Percentiles rank a stretch among this genome's conserved stretches.
These are phyloP conservation scores for Tiliacea citrago DNA, from an alignment of 2,888 invertebrate genomes.

Conservation along the genomic window DNA sequence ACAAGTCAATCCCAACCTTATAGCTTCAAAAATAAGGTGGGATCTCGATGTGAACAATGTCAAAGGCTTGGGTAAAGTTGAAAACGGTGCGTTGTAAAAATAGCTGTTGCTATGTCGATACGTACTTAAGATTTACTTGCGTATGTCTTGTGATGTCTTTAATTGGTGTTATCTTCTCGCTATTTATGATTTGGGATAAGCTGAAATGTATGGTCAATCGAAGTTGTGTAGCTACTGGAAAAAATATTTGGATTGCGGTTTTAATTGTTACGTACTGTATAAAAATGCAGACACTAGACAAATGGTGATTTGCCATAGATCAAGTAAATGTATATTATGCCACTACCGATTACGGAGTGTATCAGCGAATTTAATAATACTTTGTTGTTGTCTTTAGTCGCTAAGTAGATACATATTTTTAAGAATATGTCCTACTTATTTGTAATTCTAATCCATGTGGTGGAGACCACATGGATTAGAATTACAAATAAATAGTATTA, in stretches of 20 bases:
- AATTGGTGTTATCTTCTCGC: conserved; percentile 54
- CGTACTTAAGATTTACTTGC: conserved; percentile 60
- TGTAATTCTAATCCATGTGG: too few relatives aligned
- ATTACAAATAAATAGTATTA: too few relatives aligned
- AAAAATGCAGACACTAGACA: too few relatives aligned
- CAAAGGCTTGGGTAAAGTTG: conserved; percentile 78
- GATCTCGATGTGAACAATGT: conserved; percentile 58
- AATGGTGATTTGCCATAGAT: too few relatives aligned
- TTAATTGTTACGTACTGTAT: too few relatives aligned
- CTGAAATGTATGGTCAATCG: conserved; percentile 5
- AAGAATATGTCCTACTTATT: too few relatives aligned
- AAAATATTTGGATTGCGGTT: not conserved
- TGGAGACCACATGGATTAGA: too few relatives aligned
- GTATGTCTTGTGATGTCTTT: conserved; percentile 52
- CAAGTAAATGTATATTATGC: too few relatives aligned
- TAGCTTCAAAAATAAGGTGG: conserved; percentile 39
- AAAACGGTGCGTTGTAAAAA: conserved; percentile 75
- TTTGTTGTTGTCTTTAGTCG: too few relatives aligned
- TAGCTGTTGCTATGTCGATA: conserved; percentile 64
- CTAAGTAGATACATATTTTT: too few relatives aligned
- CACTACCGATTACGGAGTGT: not conserved
- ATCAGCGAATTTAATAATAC: too few relatives aligned
- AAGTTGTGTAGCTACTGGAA: conserved; percentile 17
- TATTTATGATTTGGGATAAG: conserved; percentile 57
- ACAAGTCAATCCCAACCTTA: conserved; percentile 30